These are phyloP conservation scores for Triops longicaudatus DNA, from an alignment of 1,140 invertebrate genomes.

Conservation along the genomic window DNA sequence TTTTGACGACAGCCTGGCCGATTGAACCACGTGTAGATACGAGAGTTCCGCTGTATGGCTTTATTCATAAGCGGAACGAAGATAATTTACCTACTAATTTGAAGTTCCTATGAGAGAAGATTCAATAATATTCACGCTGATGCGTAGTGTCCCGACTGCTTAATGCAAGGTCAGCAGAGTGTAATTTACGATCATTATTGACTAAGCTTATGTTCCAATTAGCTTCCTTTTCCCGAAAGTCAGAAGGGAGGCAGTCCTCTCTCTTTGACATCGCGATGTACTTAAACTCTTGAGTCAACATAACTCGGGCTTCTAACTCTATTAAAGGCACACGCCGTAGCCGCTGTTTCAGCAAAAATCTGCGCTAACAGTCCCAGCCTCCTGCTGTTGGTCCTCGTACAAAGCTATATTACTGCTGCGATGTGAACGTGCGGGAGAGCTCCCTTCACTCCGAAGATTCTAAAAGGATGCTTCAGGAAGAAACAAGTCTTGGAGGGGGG, in stretches of 20 bases:
- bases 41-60: too few relatives aligned
- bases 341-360: slow-evolving; percentile 1
- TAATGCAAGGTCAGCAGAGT: neutral
- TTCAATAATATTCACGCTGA: too few relatives aligned
- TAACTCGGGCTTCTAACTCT: neutral
- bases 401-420: neutral
- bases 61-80: too few relatives aligned
- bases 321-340: neutral
- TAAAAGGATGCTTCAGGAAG: neutral
- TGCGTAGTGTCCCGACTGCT: neutral
- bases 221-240: neutral
- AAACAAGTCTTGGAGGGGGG: slow-evolving; percentile 9
- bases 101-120: too few relatives aligned
- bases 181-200: neutral
- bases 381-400: neutral
- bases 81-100: too few relatives aligned
- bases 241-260: neutral
- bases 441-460: neutral
- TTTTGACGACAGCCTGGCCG: too few relatives aligned
- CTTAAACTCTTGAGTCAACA: neutral
- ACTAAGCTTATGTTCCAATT: neutral
- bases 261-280: neutral
- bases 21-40: too few relatives aligned
- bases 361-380: neutral
- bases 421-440: slow-evolving; percentile 5